A percentile compares a stretch with the other conserved stretches of the same genome.
Evolutionary conservation across 2,797 vertebrate genomes (phyloP).

Genomic region (Ciconia nigra): DNA sequence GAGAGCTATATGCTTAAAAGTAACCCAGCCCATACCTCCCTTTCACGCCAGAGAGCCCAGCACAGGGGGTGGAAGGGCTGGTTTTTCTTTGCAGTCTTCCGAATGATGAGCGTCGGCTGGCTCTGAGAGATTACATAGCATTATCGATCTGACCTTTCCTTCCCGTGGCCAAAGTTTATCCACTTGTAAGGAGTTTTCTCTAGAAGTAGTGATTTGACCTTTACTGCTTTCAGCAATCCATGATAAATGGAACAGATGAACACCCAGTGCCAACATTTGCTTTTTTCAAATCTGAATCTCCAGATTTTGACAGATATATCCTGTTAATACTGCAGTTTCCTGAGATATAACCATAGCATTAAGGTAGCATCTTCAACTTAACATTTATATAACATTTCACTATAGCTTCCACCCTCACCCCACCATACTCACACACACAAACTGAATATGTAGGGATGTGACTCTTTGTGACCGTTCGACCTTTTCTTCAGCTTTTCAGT

Average conservation of each 20-base stretch:
- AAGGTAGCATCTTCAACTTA: background rate
- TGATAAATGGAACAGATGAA: background rate
- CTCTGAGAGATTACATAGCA: background rate
- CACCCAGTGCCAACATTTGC: background rate
- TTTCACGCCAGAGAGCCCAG: rapidly evolving
- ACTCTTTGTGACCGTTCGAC: background rate
- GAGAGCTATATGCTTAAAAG: background rate
- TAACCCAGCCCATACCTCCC: background rate
- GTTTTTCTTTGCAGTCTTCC: background rate
- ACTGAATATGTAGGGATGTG: background rate
- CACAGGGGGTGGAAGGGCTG: background rate
- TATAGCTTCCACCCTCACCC: background rate
- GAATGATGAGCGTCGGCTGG: background rate
- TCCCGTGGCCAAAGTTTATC: background rate
- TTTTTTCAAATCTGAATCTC: background rate
- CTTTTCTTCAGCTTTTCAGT: conserved; percentile 26
- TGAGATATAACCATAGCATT: background rate
- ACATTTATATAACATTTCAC: conserved; percentile 17
- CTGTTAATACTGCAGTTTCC: background rate
- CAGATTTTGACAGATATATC: background rate
- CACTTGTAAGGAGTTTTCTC: background rate
- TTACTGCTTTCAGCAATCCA: background rate
- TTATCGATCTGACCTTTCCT: conserved; percentile 25
- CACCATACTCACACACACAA: background rate
- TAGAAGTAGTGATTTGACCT: conserved; percentile 10